These are phyloP conservation scores for Polymixis flavicincta DNA, from an alignment of 2,888 invertebrate genomes.

Conservation along the genomic window DNA sequence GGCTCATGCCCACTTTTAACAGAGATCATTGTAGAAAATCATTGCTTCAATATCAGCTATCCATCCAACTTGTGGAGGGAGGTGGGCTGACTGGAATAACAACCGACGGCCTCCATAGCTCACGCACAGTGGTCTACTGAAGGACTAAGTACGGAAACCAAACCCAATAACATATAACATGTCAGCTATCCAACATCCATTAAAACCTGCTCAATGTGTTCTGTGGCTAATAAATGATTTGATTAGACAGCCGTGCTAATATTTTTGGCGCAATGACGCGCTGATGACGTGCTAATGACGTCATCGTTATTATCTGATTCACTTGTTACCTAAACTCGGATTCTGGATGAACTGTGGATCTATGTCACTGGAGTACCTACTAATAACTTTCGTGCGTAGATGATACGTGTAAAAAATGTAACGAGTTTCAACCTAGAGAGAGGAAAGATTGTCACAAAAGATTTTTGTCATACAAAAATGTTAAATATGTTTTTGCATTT, in stretches of 20 bases:
- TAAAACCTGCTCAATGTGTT: slow-evolving; percentile 15
- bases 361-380: slow-evolving; percentile 53
- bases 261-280: slow-evolving; percentile 60
- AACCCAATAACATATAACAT: too few species aligned
- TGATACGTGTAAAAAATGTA: slow-evolving; percentile 6
- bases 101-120: too few species aligned
- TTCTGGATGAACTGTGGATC: slow-evolving; percentile 42
- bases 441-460: not conserved
- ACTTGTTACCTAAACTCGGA: slow-evolving; percentile 58
- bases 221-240: slow-evolving; percentile 55
- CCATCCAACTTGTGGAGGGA: too few species aligned
- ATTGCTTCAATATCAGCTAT: not conserved
- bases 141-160: too few species aligned
- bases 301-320: slow-evolving; percentile 67
- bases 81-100: too few species aligned
- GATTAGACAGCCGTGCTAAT: slow-evolving; percentile 62
- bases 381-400: slow-evolving; percentile 58
- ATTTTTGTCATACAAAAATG: too few species aligned
- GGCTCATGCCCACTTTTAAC: not conserved
- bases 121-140: too few species aligned
- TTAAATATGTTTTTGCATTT: too few species aligned
- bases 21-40: not conserved
- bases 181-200: too few species aligned
- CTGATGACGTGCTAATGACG: slow-evolving; percentile 50
- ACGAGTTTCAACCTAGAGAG: not conserved